Evolutionary conservation across 2,113 vertebrate genomes (phyloP).

Genomic region (Zosterops borbonicus): DNA sequence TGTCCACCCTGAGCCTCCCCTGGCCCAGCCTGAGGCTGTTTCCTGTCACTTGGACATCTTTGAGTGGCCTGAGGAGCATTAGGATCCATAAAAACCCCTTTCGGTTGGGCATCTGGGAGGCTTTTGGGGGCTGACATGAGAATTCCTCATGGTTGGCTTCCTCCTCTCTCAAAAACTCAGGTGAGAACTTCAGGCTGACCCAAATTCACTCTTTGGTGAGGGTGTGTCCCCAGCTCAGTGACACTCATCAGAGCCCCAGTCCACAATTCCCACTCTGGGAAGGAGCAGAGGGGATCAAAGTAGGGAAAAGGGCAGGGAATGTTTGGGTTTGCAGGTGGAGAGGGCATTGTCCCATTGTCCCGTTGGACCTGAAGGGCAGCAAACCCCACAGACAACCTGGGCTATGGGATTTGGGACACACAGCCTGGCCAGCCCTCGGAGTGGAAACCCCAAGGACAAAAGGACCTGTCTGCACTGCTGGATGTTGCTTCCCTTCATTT

Average conservation of each 20-base stretch:
- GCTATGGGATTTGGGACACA: neutral
- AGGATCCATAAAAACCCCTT: neutral
- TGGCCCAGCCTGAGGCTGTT: rapidly evolving
- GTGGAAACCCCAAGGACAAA: neutral
- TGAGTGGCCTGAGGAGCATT: neutral
- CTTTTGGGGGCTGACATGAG: neutral
- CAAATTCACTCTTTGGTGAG: neutral
- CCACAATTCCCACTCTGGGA: neutral
- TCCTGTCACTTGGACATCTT: neutral
- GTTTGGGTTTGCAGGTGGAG: neutral
- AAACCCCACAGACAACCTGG: neutral
- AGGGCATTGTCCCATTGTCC: no score
- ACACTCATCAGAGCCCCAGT: neutral
- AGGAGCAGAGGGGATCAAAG: neutral
- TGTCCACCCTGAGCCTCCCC: neutral
- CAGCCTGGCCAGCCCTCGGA: rapidly evolving
- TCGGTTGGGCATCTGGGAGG: neutral
- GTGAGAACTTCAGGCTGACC: neutral
- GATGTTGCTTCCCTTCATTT: neutral
- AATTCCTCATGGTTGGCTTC: neutral
- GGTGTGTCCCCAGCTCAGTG: neutral
- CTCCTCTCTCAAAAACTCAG: neutral
- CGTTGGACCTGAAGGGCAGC: neutral
- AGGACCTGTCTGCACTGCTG: neutral
- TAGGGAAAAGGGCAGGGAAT: neutral